Percentiles rank a stretch among this genome's conserved stretches.
Evolutionary conservation across 2,113 vertebrate species (phyloP).

Genomic region (Phasianus colchicus): DNA sequence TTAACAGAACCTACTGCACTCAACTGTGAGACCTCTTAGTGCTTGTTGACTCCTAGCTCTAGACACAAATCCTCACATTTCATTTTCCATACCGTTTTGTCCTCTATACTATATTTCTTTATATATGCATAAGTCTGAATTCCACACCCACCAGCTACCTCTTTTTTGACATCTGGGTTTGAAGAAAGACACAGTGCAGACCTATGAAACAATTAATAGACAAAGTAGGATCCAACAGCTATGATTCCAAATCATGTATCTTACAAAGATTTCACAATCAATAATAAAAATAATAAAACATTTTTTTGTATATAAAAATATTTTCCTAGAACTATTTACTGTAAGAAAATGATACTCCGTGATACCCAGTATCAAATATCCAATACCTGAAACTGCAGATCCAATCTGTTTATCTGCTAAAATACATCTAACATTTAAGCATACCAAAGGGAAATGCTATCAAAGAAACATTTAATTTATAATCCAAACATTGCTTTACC

Average conservation of each 20-base stretch:
- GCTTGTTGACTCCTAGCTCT: not conserved
- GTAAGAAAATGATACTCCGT: not conserved
- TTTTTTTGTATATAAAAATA: not conserved
- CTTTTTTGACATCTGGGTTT: not conserved
- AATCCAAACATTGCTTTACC: not conserved
- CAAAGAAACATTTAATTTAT: not conserved
- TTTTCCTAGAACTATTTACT: not conserved
- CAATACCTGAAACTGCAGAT: not conserved
- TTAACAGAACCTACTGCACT: not conserved
- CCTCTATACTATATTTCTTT: not conserved
- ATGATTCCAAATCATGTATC: not conserved
- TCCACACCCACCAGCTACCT: not conserved
- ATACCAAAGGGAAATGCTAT: not conserved
- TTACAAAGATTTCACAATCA: not conserved
- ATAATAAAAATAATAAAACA: not conserved
- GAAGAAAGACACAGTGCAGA: not conserved
- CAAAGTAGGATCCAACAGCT: not conserved
- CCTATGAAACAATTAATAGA: not conserved
- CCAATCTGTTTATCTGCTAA: not conserved
- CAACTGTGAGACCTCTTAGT: not conserved
- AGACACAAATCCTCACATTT: not conserved
- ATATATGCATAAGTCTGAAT: not conserved
- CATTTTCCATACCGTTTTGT: not conserved
- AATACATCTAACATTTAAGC: not conserved
- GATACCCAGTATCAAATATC: not conserved